Conservation (phyloP, 2,797 vertebrate species). For the Acrossocheilus wenchowensis region DNA sequence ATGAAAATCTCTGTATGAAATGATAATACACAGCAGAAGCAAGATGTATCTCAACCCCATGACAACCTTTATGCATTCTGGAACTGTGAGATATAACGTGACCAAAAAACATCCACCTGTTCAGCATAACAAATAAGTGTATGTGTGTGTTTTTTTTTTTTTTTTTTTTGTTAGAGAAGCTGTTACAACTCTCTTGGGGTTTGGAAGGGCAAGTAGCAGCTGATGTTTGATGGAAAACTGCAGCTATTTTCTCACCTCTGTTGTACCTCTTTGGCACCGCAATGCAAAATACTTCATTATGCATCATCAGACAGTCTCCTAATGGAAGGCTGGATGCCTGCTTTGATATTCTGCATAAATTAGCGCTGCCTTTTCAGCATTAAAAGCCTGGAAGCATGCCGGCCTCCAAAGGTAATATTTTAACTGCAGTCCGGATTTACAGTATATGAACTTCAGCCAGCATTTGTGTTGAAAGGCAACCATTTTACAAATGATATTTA, state of each 20-base stretch:
- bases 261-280: conserved; percentile 43
- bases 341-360: conserved; percentile 48
- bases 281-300: conserved; percentile 59
- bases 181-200: conserved; percentile 46
- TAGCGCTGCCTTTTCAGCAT: conserved; percentile 47
- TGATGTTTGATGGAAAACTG: conserved; percentile 46
- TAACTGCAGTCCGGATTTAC: conserved; percentile 16
- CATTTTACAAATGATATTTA: not conserved
- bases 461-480: not conserved
- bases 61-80: conserved; percentile 25
- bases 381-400: conserved; percentile 38
- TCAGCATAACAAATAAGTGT: conserved; percentile 52
- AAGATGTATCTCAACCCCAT: conserved; percentile 1
- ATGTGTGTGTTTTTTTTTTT: conserved; percentile 46
- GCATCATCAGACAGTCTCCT: conserved; percentile 52
- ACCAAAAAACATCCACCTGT: conserved; percentile 45
- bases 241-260: conserved; percentile 55
- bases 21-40: not conserved
- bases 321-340: conserved; percentile 49
- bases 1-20: not conserved
- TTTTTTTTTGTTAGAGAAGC: conserved; percentile 49
- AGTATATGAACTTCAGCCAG: conserved; percentile 35
- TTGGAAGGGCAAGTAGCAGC: conserved; percentile 50
- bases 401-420: conserved; percentile 27
- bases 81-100: conserved; percentile 25